phyloP scores from a whole-genome alignment of 2,113 vertebrate genomes.

The Hypanus sabinus region DNA sequence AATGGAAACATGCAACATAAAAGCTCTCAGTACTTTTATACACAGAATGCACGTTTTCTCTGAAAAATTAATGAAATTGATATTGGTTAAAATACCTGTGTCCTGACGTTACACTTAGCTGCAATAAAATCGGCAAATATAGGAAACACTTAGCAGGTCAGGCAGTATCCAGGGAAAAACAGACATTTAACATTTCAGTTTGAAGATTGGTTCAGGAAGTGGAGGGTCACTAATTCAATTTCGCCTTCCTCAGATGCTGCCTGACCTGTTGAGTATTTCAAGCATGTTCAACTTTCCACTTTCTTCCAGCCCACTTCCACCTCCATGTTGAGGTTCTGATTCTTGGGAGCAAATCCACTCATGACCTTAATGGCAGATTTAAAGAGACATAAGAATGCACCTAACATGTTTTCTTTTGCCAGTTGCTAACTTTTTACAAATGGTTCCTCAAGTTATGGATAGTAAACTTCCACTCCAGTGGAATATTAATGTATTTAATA shows the following conservation, averaged over 20 bases:
- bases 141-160: too few species aligned
- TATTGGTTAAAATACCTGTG: neutral
- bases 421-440: neutral
- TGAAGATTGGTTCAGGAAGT: too few species aligned
- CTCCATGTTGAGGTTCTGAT: neutral
- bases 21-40: neutral
- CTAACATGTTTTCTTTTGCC: too few species aligned
- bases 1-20: neutral
- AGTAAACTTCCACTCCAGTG: too few species aligned
- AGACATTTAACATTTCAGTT: too few species aligned
- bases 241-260: too few species aligned
- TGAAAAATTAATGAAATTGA: neutral
- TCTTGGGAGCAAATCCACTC: neutral
- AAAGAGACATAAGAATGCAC: neutral
- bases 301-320: neutral
- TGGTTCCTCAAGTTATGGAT: too few species aligned
- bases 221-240: too few species aligned
- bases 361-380: neutral
- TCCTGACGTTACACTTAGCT: neutral
- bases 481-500: too few species aligned
- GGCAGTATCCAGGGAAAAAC: too few species aligned
- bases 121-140: neutral
- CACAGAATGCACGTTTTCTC: neutral
- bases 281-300: too few species aligned
- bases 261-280: too few species aligned